Evolutionary conservation across 2,113 vertebrate genomes (phyloP), one percentile per base, ranked within the genome.

Genomic region (Tupaia tana): DNA sequence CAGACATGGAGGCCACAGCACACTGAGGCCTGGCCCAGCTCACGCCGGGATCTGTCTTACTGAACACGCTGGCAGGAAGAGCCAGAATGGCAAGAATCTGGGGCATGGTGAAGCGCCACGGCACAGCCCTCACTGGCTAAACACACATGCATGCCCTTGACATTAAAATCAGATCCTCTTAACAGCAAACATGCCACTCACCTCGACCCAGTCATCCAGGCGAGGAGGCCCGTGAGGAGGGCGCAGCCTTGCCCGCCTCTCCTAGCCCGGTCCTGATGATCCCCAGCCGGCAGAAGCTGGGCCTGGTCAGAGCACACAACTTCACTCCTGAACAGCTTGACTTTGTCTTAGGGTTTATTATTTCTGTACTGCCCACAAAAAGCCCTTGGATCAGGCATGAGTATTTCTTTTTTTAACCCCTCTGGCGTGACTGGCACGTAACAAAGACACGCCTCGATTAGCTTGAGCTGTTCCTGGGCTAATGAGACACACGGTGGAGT

Each of bases 401-500:
- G 80, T 59, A 22, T 92, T 94, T 86, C 78, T 97, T 95, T 97
- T 98, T 97, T 96, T 80, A 96, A 70, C 66, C 74, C 71, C 84
- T 19, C 74, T 0, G 93, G 64, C 94, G 94, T 8, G 71, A 97
- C 96, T 79, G 8, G 64, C 0, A 0, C 93, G 18, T 15, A 0
- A 82, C 20, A 19, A 59, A 97, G 9, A 6, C 89, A 92, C 16
- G 73, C 92, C 54, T 56, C 63, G 14, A 43, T 77, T 58, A 90
- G 95, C 91, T 52, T 43, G 66, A 34, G 31, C 96, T 86, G 90
- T 70, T 66, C 91, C 73, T 8, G 0, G 66, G 20, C 81, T 34
- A 73, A 58, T 13, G 95, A 96, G 85, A 56, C 63, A 79, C 58
- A 66, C 24, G 2, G 27, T 27, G 83, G 10, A 91, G 71, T 91